Evolutionary conservation across 2,888 invertebrate species (phyloP).

Genomic region (Drosophila robusta): DNA sequence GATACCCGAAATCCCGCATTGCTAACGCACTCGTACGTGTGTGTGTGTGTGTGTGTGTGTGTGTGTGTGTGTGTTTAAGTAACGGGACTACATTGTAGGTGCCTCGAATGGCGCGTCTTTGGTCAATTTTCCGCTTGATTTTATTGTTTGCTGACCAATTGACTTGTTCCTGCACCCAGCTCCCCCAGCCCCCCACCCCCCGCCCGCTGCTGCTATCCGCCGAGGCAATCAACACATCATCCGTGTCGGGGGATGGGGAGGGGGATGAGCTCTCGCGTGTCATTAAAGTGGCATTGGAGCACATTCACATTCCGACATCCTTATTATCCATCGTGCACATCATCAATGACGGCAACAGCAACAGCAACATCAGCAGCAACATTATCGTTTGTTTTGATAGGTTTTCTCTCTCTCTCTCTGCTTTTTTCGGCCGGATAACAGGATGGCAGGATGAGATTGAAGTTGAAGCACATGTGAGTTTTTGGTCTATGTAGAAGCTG

Average conservation of each 20-base stretch:
- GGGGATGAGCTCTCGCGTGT: constrained; percentile 37
- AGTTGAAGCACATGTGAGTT: constrained; percentile 27
- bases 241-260: constrained; percentile 4
- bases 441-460: constrained; percentile 11
- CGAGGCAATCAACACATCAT: constrained; percentile 71
- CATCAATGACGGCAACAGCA: constrained; percentile 56
- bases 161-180: constrained; percentile 43
- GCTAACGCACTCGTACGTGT: background rate
- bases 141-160: constrained; percentile 75
- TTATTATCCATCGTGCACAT: constrained; percentile 66
- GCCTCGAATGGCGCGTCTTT: constrained; percentile 18
- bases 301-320: constrained; percentile 55
- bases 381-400: constrained; percentile 78
- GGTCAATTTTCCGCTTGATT: constrained; percentile 59
- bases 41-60: no score
- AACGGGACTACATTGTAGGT: constrained; percentile 9
- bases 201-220: constrained; percentile 11
- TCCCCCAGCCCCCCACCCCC: no score
- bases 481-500: constrained; percentile 28
- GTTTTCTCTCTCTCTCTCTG: constrained; percentile 25
- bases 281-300: constrained; percentile 59
- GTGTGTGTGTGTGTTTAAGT: background rate
- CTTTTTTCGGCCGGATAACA: constrained; percentile 8
- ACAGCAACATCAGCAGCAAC: constrained; percentile 27
- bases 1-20: background rate